A percentile compares a stretch with the other conserved stretches of the same genome.
Conservation (phyloP, 2,113 vertebrate genomes). For the human region DNA sequence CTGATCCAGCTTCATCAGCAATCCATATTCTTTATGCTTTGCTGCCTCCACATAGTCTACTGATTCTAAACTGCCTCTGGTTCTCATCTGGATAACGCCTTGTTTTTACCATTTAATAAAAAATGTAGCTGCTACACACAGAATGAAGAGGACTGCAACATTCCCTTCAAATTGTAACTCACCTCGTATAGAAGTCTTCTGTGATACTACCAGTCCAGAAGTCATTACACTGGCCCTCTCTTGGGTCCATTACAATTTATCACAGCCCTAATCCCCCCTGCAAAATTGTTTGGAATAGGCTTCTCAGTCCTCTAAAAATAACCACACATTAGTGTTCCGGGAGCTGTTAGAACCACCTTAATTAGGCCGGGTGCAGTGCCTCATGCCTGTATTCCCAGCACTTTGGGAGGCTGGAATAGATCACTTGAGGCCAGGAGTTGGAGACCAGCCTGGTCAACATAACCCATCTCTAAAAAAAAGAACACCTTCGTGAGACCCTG, state of each 20-base stretch:
- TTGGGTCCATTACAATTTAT: not conserved
- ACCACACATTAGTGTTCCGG: not conserved
- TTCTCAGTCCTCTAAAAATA: not conserved
- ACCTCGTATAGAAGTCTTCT: not conserved
- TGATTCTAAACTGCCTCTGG: not conserved
- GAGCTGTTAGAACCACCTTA: not conserved
- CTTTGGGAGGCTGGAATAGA: too few species aligned
- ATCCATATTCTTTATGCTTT: not conserved
- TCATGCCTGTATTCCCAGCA: too few species aligned
- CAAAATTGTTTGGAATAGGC: not conserved
- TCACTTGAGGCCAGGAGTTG: not conserved
- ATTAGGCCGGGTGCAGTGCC: not conserved
- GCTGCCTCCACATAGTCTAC: not conserved
- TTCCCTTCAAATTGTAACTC: not conserved
- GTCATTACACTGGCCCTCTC: too few species aligned
- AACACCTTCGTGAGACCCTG: not conserved
- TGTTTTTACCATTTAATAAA: not conserved
- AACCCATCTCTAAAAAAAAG: too few species aligned
- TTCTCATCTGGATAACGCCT: not conserved
- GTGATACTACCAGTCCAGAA: not conserved
- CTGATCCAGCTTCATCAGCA: not conserved
- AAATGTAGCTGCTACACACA: not conserved
- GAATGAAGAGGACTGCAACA: not conserved
- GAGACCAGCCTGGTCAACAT: too few species aligned
- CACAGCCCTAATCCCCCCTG: not conserved